These are phyloP conservation scores for Neosalanx taihuensis DNA, from an alignment of 2,797 vertebrate genomes.

Conservation along the genomic window DNA sequence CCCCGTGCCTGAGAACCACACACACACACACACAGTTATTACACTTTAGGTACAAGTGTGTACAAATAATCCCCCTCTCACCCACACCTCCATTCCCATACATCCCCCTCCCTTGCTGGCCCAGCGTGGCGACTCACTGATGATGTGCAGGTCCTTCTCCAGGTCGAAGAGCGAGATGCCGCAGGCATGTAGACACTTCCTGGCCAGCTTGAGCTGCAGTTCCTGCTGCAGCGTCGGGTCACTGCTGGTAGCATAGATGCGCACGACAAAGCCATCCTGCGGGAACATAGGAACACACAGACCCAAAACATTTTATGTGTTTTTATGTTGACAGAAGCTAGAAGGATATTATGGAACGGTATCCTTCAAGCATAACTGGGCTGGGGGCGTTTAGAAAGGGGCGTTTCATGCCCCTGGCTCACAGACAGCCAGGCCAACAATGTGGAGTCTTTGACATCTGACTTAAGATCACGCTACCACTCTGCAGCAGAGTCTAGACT, in stretches of 20 bases:
- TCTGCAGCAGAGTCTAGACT: not conserved
- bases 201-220: constrained; percentile 95
- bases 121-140: constrained; percentile 82
- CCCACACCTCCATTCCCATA: not conserved
- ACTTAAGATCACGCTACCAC: not conserved
- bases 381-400: no score
- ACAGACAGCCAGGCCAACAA: not conserved
- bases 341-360: no score
- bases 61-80: not conserved
- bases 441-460: not conserved
- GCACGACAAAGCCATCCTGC: constrained; percentile 97
- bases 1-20: constrained; percentile 84
- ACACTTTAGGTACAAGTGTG: not conserved
- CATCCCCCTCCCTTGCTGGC: not conserved
- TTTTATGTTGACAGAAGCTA: no score
- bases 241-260: constrained; percentile 94
- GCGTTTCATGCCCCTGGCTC: not conserved
- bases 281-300: constrained; percentile 14
- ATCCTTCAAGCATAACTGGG: no score
- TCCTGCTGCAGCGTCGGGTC: constrained; percentile 96
- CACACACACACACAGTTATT: constrained; percentile 11
- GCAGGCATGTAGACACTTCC: constrained; percentile 98
- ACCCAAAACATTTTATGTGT: no score
- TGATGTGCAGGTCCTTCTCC: constrained; percentile 98
- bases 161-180: constrained; percentile 97